A percentile compares a stretch with the other conserved stretches of the same genome.
Conservation (phyloP, 2,797 vertebrate species). For the Acrocephalus scirpaceus region DNA sequence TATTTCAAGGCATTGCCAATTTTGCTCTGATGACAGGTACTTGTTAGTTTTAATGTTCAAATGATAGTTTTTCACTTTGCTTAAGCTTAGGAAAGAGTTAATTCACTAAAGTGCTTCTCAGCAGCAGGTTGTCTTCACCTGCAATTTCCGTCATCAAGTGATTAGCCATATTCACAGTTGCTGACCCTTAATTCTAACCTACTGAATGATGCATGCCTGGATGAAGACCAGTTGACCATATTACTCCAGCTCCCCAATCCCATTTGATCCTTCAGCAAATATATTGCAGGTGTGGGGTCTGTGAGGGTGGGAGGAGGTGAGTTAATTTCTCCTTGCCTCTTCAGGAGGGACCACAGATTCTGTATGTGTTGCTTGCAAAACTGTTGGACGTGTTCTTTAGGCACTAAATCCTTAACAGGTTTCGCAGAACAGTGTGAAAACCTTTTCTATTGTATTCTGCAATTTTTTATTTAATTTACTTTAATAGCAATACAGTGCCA, state of each 20-base stretch:
- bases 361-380: constrained; percentile 63
- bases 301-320: background rate
- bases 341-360: constrained; percentile 52
- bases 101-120: constrained; percentile 66
- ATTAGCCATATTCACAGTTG: constrained; percentile 78
- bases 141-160: constrained; percentile 71
- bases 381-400: constrained; percentile 62
- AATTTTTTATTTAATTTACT: constrained; percentile 88
- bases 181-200: constrained; percentile 74
- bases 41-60: constrained; percentile 70
- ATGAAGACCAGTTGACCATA: constrained; percentile 75
- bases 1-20: constrained; percentile 38
- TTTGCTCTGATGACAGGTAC: constrained; percentile 63
- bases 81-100: constrained; percentile 72
- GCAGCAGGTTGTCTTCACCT: constrained; percentile 74
- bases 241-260: constrained; percentile 65
- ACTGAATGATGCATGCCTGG: constrained; percentile 71
- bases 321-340: constrained; percentile 62
- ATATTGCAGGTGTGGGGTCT: constrained; percentile 72
- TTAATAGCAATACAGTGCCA: constrained; percentile 70
- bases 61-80: constrained; percentile 63
- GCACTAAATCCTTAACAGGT: constrained; percentile 54
- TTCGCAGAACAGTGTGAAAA: constrained; percentile 66
- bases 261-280: constrained; percentile 69
- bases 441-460: constrained; percentile 85